Conservation (phyloP, 2,888 invertebrate species). For the Cordilura impudica region DNA sequence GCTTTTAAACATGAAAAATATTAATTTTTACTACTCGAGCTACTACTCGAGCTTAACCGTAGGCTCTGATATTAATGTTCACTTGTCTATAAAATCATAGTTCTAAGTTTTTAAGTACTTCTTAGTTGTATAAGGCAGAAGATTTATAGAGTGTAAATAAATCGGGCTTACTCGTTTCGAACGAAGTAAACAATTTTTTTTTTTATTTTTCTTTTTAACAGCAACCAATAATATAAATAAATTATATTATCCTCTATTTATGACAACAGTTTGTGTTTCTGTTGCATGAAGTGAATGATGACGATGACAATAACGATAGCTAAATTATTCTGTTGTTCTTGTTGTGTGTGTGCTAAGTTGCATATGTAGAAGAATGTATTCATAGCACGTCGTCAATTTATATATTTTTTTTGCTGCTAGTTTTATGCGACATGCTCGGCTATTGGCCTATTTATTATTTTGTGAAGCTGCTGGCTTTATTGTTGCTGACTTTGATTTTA, state of each 20-base stretch:
- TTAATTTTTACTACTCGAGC: no score
- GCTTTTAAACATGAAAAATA: no score
- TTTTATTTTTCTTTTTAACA: no score
- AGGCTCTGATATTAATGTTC: no score
- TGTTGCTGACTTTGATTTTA: neutral
- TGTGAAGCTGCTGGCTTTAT: neutral
- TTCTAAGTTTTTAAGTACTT: no score
- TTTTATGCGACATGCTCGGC: neutral
- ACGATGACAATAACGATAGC: neutral
- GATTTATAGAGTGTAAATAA: no score
- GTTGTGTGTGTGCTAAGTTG: slow-evolving; percentile 18
- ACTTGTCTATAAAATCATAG: no score
- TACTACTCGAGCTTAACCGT: no score
- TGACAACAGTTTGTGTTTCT: neutral
- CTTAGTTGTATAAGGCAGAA: no score
- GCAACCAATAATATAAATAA: neutral
- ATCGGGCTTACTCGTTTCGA: no score
- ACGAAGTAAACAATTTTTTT: no score
- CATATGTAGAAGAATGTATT: slow-evolving; percentile 48
- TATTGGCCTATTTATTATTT: neutral
- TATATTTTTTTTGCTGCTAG: neutral
- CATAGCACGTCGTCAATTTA: slow-evolving; percentile 23
- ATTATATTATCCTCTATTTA: neutral
- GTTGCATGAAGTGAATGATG: neutral
- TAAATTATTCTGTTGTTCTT: slow-evolving; percentile 2